These are phyloP conservation scores for Lamprologus callipterus DNA, from an alignment of 2,113 vertebrate genomes.

Conservation along the genomic window DNA sequence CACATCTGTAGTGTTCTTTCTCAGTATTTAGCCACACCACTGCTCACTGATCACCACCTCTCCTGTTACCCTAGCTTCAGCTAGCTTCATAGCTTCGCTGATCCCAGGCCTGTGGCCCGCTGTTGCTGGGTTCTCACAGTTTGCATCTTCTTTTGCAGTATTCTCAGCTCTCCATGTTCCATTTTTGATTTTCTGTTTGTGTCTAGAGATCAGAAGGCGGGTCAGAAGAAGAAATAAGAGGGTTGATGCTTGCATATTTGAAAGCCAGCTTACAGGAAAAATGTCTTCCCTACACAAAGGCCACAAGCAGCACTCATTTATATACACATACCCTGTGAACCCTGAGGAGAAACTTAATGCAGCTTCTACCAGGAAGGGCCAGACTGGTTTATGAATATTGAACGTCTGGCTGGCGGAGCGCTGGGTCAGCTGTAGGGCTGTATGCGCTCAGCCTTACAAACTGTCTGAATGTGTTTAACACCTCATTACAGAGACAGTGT, in stretches of 20 bases:
- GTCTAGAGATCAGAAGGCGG: background rate
- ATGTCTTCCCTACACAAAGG: constrained; percentile 18
- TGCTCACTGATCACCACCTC: background rate
- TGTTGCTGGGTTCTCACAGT: background rate
- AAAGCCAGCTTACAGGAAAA: background rate
- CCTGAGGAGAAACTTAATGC: constrained; percentile 18
- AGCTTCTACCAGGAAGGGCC: constrained; percentile 30
- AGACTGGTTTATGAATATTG: constrained; percentile 54
- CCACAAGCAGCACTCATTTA: constrained; percentile 8
- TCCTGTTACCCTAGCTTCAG: background rate
- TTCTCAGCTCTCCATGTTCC: background rate
- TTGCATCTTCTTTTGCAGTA: background rate
- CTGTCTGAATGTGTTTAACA: constrained; percentile 19
- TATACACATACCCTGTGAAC: background rate
- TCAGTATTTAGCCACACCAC: background rate
- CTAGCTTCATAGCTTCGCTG: background rate
- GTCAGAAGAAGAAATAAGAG: background rate
- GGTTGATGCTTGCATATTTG: constrained; percentile 31
- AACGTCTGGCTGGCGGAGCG: constrained; percentile 21
- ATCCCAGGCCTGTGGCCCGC: background rate
- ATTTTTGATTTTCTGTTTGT: constrained; percentile 26
- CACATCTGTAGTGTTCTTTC: background rate
- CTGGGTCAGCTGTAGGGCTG: constrained; percentile 1
- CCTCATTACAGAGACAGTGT: constrained; percentile 3
- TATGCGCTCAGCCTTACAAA: background rate